phyloP scores from a whole-genome alignment of 2,113 vertebrate species.

The Neofelis nebulosa region DNA sequence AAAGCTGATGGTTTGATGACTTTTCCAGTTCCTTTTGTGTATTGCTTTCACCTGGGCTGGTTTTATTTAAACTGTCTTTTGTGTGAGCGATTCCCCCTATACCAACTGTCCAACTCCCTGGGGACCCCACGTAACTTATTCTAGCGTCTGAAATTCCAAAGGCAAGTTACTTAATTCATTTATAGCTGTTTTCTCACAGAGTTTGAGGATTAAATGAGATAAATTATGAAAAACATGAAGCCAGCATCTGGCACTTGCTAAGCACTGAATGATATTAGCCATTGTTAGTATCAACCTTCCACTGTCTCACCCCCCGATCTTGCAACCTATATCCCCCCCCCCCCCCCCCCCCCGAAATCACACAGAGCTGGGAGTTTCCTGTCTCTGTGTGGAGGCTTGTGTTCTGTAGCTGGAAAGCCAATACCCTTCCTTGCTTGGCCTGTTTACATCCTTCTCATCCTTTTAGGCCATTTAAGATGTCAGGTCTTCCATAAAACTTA shows the following conservation, averaged over 20 bases:
- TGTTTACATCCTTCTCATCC: not conserved
- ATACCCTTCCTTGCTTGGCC: not conserved
- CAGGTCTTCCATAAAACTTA: not conserved
- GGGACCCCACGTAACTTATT: not conserved
- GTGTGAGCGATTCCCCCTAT: not conserved
- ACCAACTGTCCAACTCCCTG: not conserved
- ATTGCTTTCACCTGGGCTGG: not conserved
- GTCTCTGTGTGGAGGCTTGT: not conserved
- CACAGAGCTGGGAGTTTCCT: not conserved
- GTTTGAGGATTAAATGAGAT: not conserved
- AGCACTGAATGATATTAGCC: not conserved
- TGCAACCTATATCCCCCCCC: not conserved
- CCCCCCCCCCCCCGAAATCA: fast-evolving
- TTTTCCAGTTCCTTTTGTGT: not conserved
- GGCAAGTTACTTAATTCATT: not conserved
- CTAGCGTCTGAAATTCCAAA: slow-evolving; percentile 21
- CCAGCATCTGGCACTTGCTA: not conserved
- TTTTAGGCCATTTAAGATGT: not conserved
- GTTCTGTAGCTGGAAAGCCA: not conserved
- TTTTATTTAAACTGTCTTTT: not conserved
- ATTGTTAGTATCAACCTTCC: not conserved
- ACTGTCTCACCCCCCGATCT: not conserved
- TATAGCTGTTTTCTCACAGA: slow-evolving; percentile 23
- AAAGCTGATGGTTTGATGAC: not conserved
- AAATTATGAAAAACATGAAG: not conserved